Base-by-base conservation (phyloP, 2,797 vertebrate species). In the Acridotheres tristis region DNA sequence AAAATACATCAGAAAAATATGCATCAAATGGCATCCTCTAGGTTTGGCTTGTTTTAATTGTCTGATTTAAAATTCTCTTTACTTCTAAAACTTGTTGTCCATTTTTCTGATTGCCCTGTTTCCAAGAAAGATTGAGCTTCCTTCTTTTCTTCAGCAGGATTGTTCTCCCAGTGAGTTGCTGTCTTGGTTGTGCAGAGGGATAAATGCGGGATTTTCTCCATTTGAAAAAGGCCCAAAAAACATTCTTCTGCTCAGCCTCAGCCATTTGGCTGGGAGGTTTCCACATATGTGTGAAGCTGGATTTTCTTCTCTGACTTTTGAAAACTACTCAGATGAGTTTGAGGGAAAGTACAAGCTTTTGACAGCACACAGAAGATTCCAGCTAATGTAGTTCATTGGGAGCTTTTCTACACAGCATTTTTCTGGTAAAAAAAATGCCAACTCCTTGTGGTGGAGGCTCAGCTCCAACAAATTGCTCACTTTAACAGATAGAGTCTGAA, bases 291-390 rank as follows among this genome's bases (percentile, higher is more conserved):
- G 79, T 79, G 38, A 88, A 48, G 16, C 54, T 83, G 69, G 30
- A 47, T 92, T 86, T 91, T 90, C 47, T 69, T 91, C 62, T 78
- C 40, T 62, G 45, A 57, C 38, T 80, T 36, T 58, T 81, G 48
- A 58, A 93, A 78, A 84, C 29, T 65, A 4, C 59, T 63, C 18
- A 26, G 38, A 63, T 82, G 59, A 86, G 22, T 14, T 4, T 66
- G 65, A 57, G 38, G 69, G 51, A 43, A 94, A 88, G 73, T 88
- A 78, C 79, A 79, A 53, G 42, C 30, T 93, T 95, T 89, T 90
- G 73, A 84, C 88, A 90, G 69, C 53, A 34, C 10, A 8, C 34
- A 23, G 72, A 80, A 81, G n/a, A 84, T 59, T 66, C 34, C 50
- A 91, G 62, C 51, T 89, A 16, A 51, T 36, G 58, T 87, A 58